Evolutionary conservation across 2,797 vertebrate genomes (phyloP), one percentile per base, ranked within the genome.

Genomic region (Sebastes hopkinsi): DNA sequence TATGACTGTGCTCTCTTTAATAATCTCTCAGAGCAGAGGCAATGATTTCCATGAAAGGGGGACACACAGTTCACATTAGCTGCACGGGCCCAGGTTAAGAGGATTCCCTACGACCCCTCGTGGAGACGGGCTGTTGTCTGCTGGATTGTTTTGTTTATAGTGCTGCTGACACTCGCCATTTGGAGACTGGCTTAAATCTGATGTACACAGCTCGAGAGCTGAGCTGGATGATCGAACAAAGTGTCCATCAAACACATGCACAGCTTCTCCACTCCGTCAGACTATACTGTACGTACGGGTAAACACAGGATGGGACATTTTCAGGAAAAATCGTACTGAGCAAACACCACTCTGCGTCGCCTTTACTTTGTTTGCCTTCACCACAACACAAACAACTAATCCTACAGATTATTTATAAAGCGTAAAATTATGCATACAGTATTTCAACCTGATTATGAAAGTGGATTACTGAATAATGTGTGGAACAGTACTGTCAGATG

Each of bases 11-110:
- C 34, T 6, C 56, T 65, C 82, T 79, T 55, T 72, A 79, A 90
- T 94, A 93, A 94, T 94, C 90, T 91, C 85, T 82, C 16, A 73
- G 76, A 91, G 89, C 80, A 82, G 74, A 86, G 42, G 76, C 91
- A 80, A 71, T 62, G 77, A 89, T 93, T 91, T 91, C 80, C 62
- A 79, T 81, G 71, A 90, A 90, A 80, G 83, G 76, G 67, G 84
- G 76, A 61, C 67, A 61, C 65, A 74, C 50, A 70, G 75, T 79
- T 89, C 87, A 85, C 81, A 88, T 83, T 81, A 87, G 87, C 86
- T 68, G 54, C 80, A 61, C 13, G 36, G 83, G 75, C 69, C 67
- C 77, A 81, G 71, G 91, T 90, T 93, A 92, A 94, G 88, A 94
- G 91, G 93, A 94, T 94, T 94, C 87, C 68, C 55, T 30, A 16